Conservation (phyloP, 2,888 invertebrate genomes). For the Sussaba pulchella region DNA sequence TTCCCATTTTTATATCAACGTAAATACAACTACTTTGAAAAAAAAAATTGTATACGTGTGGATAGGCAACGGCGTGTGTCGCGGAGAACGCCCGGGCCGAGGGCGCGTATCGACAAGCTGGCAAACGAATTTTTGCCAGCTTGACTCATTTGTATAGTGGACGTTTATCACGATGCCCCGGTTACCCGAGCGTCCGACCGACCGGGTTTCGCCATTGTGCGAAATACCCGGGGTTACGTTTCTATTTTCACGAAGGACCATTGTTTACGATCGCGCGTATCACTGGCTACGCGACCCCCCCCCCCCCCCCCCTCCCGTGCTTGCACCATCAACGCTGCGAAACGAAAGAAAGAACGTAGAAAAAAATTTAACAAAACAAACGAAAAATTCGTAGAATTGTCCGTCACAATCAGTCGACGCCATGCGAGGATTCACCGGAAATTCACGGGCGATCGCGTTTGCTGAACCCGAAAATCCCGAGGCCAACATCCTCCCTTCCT, state of each 20-base stretch:
- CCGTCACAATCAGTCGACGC: constrained; percentile 59
- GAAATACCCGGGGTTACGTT: constrained; percentile 49
- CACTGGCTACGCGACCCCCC: constrained; percentile 25
- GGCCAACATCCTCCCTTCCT: neutral
- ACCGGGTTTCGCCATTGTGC: constrained; percentile 54
- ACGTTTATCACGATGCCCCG: constrained; percentile 57
- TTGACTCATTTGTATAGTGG: constrained; percentile 54
- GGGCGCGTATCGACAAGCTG: constrained; percentile 26
- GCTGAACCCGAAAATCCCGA: constrained; percentile 30
- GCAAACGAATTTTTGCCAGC: constrained; percentile 48
- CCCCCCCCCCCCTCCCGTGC: too few relatives aligned
- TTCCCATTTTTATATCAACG: too few relatives aligned
- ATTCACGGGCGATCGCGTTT: constrained; percentile 3
- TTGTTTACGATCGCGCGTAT: constrained; percentile 58
- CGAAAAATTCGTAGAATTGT: constrained; percentile 29
- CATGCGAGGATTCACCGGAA: constrained; percentile 48
- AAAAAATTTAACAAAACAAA: neutral
- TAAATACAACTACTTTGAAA: too few relatives aligned
- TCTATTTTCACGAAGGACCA: constrained; percentile 53
- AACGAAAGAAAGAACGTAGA: constrained; percentile 10
- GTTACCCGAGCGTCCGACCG: constrained; percentile 27
- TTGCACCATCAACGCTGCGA: constrained; percentile 14
- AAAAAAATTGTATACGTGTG: too few relatives aligned
- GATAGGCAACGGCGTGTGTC: neutral
- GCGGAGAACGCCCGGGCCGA: too few relatives aligned